These are phyloP conservation scores for Silurus glanis DNA, from an alignment of 2,113 vertebrate species.

Conservation along the genomic window DNA sequence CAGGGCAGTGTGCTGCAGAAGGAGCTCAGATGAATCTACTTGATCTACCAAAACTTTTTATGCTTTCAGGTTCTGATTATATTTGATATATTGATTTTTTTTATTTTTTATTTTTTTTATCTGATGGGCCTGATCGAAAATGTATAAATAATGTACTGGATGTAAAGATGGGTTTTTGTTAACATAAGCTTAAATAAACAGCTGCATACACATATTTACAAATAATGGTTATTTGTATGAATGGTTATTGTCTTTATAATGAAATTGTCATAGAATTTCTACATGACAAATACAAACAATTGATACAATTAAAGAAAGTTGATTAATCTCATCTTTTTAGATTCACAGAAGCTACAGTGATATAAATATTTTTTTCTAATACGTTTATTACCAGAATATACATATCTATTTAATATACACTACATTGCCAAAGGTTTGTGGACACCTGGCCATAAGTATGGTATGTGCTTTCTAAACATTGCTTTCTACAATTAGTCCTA, in stretches of 20 bases:
- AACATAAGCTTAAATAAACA: not conserved
- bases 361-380: not conserved
- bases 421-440: no score
- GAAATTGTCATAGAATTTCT: not conserved
- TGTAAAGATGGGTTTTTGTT: not conserved
- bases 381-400: not conserved
- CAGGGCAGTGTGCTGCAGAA: slow-evolving; percentile 61
- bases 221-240: no score
- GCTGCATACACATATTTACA: not conserved
- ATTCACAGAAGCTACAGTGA: not conserved
- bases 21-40: not conserved
- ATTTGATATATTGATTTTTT: not conserved
- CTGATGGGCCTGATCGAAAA: not conserved
- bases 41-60: not conserved
- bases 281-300: not conserved
- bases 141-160: not conserved
- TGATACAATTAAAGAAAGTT: not conserved
- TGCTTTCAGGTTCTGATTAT: not conserved
- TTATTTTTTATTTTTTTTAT: not conserved
- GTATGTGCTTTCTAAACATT: no score
- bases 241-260: not conserved
- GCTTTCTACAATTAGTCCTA: no score
- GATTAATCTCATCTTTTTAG: not conserved
- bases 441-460: no score
- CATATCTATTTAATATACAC: no score